A percentile compares a stretch with the other conserved stretches of the same genome.
Evolutionary conservation across 2,797 vertebrate species (phyloP).

Genomic region (Bryconaethiops microstoma): DNA sequence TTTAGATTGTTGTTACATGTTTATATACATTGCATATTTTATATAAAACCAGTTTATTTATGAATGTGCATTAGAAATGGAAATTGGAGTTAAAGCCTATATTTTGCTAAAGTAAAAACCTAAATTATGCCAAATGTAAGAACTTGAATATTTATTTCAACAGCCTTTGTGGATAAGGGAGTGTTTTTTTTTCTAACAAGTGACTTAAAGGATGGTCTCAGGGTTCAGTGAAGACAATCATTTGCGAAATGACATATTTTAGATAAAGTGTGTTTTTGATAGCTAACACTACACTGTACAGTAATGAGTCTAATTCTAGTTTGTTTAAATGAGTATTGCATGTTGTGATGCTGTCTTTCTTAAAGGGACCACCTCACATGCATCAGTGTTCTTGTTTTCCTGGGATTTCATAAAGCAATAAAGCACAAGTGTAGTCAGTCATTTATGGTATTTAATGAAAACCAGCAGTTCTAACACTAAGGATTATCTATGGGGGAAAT

Average conservation of each 20-base stretch:
- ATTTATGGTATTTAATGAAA: constrained; percentile 77
- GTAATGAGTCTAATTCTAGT: no score
- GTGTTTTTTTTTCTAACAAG: not conserved
- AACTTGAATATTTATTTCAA: not conserved
- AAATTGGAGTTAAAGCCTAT: no score
- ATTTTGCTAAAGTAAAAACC: no score
- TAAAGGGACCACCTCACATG: no score
- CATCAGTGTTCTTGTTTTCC: no score
- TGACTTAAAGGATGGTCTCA: not conserved
- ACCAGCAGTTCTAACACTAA: constrained; percentile 69
- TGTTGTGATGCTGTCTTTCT: not conserved
- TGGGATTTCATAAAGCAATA: not conserved
- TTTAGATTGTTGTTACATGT: no score
- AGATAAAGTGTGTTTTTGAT: no score
- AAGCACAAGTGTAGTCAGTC: constrained; percentile 48
- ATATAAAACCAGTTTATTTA: no score
- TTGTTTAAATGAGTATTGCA: not conserved
- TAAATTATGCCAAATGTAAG: not conserved
- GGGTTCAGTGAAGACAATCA: not conserved
- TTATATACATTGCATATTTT: no score
- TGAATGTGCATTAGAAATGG: no score
- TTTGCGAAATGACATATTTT: not conserved
- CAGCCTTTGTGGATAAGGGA: not conserved
- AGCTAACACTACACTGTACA: no score
- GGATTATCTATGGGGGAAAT: constrained; percentile 65